Evolutionary conservation across 1,140 invertebrate species (phyloP), one percentile per base, ranked within the genome.

Genomic region (Trichoplusia ni): DNA sequence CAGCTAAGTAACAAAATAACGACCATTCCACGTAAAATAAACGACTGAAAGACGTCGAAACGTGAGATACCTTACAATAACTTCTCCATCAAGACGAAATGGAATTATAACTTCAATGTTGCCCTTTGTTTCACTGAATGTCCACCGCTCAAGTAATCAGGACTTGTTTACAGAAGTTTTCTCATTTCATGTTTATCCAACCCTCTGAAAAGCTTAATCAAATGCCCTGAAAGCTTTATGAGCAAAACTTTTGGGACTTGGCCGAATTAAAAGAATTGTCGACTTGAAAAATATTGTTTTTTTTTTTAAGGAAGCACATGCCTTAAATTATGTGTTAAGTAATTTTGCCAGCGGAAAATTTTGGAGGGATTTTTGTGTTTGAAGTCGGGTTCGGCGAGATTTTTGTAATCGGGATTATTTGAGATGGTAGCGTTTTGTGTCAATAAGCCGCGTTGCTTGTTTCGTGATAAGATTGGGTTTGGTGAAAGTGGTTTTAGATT

Each of bases 121-220:
- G 31, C 31, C 19, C 42, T 35, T 60, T 60, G 42, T 47, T 60
- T 60, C 58, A 47, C 42, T 16, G 31, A 37, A 60, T 47, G 56
- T 60, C 42, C 56, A 46, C 42, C 16, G 29, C 42, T 47, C 29
- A 47, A 53, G 49, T 63, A 63, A 63, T 63, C 40, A 53, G 60
- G 42, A 44, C 47, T 51, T 63, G 47, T 44, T 63, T 33, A 44
- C 37, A 11, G 33, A 63, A 63, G 60, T 63, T 63, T 63, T 63
- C 60, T 63, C 60, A 63, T 63, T 63, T 63, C 47, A 38, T 63
- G 49, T 63, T 63, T 63, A 63, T 53, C 47, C 37, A 54, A 54
- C 60, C 47, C 42, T 33, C 49, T 31, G 60, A 53, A 38, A 53
- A 13, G 25, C 44, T 63, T 63, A 63, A 63, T 63, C 60, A 63